Evolutionary conservation across 2,113 vertebrate species (phyloP).

Genomic region (Trogon melanurus): DNA sequence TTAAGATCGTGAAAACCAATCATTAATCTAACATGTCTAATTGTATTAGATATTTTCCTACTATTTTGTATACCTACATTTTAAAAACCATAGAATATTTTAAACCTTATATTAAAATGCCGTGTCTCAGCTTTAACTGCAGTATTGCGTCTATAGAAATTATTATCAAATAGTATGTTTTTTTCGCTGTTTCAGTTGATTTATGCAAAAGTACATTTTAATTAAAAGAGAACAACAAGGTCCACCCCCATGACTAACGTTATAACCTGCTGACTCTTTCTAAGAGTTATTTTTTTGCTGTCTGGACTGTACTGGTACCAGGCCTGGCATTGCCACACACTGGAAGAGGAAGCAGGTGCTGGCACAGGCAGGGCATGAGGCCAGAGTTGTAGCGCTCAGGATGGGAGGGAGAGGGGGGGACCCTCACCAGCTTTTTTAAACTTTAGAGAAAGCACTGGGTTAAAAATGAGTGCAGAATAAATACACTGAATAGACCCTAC

Average conservation of each 20-base stretch:
- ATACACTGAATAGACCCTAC: background rate
- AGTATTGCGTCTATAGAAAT: background rate
- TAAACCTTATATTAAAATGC: background rate
- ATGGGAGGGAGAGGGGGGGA: background rate
- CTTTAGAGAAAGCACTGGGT: background rate
- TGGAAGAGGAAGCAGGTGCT: rapidly evolving
- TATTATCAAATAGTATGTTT: background rate
- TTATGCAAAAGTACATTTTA: background rate
- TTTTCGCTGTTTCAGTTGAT: background rate
- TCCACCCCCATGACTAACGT: background rate
- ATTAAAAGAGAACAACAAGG: background rate
- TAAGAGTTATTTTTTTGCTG: background rate
- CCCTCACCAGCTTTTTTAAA: background rate
- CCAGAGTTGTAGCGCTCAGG: background rate
- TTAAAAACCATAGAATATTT: background rate
- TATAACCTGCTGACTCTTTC: background rate
- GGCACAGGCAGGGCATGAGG: background rate
- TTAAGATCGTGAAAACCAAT: too few species aligned
- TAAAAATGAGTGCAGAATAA: background rate
- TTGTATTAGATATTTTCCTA: background rate
- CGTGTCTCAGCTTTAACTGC: background rate
- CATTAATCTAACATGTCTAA: too few species aligned
- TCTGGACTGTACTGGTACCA: background rate
- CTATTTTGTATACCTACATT: background rate
- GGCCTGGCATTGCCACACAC: background rate